Conservation (phyloP, 1,140 invertebrate species). For the Helicoverpa armigera region DNA sequence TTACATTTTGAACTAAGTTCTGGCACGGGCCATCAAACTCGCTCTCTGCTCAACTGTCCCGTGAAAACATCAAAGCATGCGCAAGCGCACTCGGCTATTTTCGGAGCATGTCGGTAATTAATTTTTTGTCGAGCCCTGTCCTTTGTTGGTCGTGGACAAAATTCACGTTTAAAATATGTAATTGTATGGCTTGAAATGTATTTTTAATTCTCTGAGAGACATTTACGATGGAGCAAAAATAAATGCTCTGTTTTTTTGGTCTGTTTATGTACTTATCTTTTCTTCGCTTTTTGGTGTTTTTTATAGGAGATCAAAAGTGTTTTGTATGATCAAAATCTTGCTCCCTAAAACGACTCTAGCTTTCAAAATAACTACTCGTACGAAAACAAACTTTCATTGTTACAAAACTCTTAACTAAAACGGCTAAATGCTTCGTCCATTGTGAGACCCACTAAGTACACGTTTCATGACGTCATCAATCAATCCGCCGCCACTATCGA, state of each 20-base stretch:
- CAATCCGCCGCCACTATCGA: slow-evolving; percentile 56
- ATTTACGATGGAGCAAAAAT: neutral
- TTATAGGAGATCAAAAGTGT: neutral
- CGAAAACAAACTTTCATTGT: neutral
- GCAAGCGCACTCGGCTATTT: slow-evolving; percentile 68
- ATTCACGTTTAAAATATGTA: slow-evolving; percentile 20
- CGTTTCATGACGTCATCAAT: slow-evolving; percentile 50
- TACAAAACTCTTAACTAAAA: slow-evolving; percentile 4
- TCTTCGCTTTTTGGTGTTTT: too few relatives aligned
- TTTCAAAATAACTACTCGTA: neutral
- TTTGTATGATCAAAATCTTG: neutral
- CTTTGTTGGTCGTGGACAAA: slow-evolving; percentile 62
- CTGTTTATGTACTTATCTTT: too few relatives aligned
- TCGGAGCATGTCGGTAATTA: slow-evolving; percentile 70
- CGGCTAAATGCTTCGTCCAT: slow-evolving; percentile 9
- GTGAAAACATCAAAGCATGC: slow-evolving; percentile 69
- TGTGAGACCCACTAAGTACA: slow-evolving; percentile 9
- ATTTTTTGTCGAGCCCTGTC: slow-evolving; percentile 71
- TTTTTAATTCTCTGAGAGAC: neutral
- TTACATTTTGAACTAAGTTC: slow-evolving; percentile 12
- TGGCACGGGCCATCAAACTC: slow-evolving; percentile 47
- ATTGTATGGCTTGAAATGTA: neutral
- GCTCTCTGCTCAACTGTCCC: slow-evolving; percentile 44
- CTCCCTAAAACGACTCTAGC: neutral
- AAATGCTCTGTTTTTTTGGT: neutral